Conservation (phyloP, 2,888 invertebrate species). For the Drosophila quasianomalipes region DNA sequence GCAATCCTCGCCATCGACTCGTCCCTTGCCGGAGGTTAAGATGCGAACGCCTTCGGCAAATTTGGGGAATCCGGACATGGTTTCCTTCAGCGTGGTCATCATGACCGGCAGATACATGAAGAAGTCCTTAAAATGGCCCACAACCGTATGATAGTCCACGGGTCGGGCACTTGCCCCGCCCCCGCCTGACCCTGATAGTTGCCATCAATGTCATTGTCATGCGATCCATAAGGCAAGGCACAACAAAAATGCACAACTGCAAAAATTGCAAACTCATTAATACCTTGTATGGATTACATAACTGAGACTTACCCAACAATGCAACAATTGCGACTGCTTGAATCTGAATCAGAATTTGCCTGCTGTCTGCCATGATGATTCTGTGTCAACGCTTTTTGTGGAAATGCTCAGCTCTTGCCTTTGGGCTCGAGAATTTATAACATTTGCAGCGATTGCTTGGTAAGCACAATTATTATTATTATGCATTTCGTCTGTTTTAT, state of each 20-base stretch:
- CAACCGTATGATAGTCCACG: constrained; percentile 81
- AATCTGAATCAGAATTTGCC: constrained; percentile 18
- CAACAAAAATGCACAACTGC: constrained; percentile 40
- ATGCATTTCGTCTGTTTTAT: constrained; percentile 37
- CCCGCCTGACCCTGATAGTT: constrained; percentile 31
- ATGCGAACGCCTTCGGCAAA: constrained; percentile 81
- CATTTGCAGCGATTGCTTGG: constrained; percentile 46
- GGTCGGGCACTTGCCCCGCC: constrained; percentile 24
- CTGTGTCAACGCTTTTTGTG: constrained; percentile 30
- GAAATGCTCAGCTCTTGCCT: constrained; percentile 56
- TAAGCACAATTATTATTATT: constrained; percentile 56
- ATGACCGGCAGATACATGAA: constrained; percentile 84
- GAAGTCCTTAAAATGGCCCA: constrained; percentile 82
- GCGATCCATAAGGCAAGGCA: constrained; percentile 54
- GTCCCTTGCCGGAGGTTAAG: constrained; percentile 67
- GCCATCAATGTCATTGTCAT: constrained; percentile 69
- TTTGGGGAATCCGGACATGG: constrained; percentile 83
- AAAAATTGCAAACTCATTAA: neutral
- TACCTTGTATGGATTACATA: neutral
- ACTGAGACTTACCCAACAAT: constrained; percentile 62
- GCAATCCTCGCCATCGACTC: constrained; percentile 71
- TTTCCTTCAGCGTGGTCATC: constrained; percentile 83
- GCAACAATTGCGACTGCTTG: constrained; percentile 45
- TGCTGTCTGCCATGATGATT: constrained; percentile 60
- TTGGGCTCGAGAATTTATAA: constrained; percentile 63